Percentiles rank a stretch among this genome's conserved stretches.
Evolutionary conservation across 2,888 invertebrate genomes (phyloP).

Genomic region (Dynastes maya): DNA sequence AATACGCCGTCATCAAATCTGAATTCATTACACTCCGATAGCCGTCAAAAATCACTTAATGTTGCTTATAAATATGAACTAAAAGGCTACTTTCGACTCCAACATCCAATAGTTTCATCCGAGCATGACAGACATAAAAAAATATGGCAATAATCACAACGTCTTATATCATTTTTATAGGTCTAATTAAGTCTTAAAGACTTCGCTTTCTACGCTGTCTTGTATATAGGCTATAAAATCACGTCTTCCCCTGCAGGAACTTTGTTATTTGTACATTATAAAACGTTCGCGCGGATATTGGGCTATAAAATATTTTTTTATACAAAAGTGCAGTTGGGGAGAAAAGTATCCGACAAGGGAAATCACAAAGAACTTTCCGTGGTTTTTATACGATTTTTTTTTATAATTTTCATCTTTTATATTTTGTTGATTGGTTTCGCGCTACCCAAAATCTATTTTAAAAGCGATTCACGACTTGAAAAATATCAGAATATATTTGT

Average conservation of each 20-base stretch:
- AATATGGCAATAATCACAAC: conserved; percentile 28
- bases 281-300: conserved; percentile 30
- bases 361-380: too few relatives aligned
- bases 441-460: too few relatives aligned
- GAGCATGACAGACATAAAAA: conserved; percentile 2
- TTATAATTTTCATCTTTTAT: too few relatives aligned
- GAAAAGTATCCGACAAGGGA: not conserved
- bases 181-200: conserved; percentile 30
- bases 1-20: not conserved
- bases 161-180: conserved; percentile 32
- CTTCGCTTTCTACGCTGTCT: conserved; percentile 11
- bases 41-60: conserved; percentile 5
- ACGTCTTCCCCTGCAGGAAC: conserved; percentile 9
- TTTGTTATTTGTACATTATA: conserved; percentile 34
- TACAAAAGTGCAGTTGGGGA: conserved; percentile 1
- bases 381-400: too few relatives aligned
- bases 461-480: too few relatives aligned
- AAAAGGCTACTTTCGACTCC: conserved; percentile 9
- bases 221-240: conserved; percentile 29
- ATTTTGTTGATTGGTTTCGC: too few relatives aligned
- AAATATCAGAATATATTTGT: too few relatives aligned
- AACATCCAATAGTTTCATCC: conserved; percentile 4
- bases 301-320: conserved; percentile 22
- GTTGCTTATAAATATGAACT: conserved; percentile 15
- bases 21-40: not conserved